Base-by-base conservation (phyloP, 2,888 invertebrate genomes). In the Gortyna flavago region DNA sequence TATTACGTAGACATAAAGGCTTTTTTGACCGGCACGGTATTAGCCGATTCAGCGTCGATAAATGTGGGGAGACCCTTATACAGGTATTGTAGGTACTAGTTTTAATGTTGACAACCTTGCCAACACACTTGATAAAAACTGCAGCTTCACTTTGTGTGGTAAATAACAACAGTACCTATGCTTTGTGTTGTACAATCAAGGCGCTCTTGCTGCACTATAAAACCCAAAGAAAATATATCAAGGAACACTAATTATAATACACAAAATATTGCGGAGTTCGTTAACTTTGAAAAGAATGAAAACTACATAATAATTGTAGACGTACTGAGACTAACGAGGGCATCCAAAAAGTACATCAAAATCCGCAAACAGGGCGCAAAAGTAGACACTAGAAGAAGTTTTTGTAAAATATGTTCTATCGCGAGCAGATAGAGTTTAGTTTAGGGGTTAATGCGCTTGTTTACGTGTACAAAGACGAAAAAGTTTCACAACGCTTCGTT, bases 401-500 rank as follows among this genome's bases (percentile, higher is more conserved):
- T 70, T 78, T n/a, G 75, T 57, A 90, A 91, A 91, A 77, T 81
- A 68, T 71, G 66, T 72, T 90, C 70, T 92, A 90, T 79, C 6
- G 5, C 71, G 8, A 71, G 68, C 85, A 13, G 25, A 32, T 91
- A 72, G 72, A 87, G 77, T 92, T 92, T 91, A 35, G 85, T 62
- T 64, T 83, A 80, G 21, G 77, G 41, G 75, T 44, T 81, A 72
- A 83, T 85, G 84, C 84, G 89, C 86, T 93, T 94, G 94, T 94
- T 95, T 94, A 93, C 93, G 91, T 88, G 90, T 89, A 91, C 88
- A 91, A 91, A 92, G 92, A 93, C 92, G 92, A 94, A 95, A 95
- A 95, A 95, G 92, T 94, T 93, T 90, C 89, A 91, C 91, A 90
- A 91, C 92, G 94, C 93, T 94, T 95, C 94, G 94, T 95, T 95